Evolutionary conservation across 1,140 invertebrate genomes (phyloP), one percentile per base, ranked within the genome.

Genomic region (Caenorhabditis brenneri): DNA sequence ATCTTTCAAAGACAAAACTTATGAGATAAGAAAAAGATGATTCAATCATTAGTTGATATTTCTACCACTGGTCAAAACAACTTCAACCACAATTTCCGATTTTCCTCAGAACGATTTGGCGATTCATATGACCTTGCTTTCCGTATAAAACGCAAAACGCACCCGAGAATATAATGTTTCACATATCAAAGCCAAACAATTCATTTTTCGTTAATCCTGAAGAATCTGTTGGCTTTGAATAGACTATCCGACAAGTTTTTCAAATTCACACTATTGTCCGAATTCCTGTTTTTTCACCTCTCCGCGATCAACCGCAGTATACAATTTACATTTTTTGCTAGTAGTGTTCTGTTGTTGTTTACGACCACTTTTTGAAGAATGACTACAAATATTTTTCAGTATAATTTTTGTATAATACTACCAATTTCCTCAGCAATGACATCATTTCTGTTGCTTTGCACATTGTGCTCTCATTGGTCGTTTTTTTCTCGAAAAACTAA

Each of bases 221-320:
- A 15, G 31, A 53, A 48, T 80, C 79, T 4, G 29, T 51, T 79
- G 29, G 22, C 29, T 80, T 79, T 53, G 42, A 48, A 79, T 46
- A 79, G 42, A 27, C 36, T 79, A 22, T 27, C 10, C 33, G n/a
- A 5, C 19, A 46, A 79, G 42, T 80, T 55, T 15, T 53, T 15
- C 27, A 53, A 58, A 53, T 31, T 39, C 51, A 36, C 79, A 31
- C 51, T 80, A 74, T 39, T 74, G 65, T 42, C 10, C 29, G n/a
- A 24, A 74, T 74, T 74, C 65, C 65, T 74, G 65, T 74, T 74
- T 74, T 74, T 42, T 36, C 24, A 74, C 65, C 65, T 74, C 65
- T 22, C n/a, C 65, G 24, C 65, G 7, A 29, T 29, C 22, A 31
- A 39, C 39, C 3, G 42, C 74, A 29, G 74, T 29, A 48, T 48